Evolutionary conservation across 2,888 invertebrate genomes (phyloP).

Genomic region (Tipula lateralis): DNA sequence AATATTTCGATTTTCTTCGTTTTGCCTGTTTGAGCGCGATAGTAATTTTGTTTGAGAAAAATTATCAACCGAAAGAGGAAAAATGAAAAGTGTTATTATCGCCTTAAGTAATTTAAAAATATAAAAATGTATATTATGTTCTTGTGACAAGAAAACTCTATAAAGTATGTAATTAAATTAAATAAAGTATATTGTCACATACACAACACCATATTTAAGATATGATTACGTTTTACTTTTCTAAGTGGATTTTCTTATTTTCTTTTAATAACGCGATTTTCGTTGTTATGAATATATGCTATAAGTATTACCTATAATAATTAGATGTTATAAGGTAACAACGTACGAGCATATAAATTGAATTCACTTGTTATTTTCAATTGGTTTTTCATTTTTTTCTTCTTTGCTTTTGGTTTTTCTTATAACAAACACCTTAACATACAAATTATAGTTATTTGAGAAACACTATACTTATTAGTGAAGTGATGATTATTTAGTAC

Average conservation of each 20-base stretch:
- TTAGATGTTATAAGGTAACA: background rate
- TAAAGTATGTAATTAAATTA: background rate
- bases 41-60: background rate
- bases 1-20: background rate
- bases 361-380: conserved; percentile 14
- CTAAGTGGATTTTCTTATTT: conserved; percentile 11
- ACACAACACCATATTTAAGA: conserved; percentile 3
- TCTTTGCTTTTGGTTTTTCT: background rate
- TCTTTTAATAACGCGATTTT: background rate
- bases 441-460: background rate
- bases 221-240: conserved; percentile 9
- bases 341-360: background rate
- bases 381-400: background rate
- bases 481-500: background rate
- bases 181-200: background rate
- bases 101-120: background rate
- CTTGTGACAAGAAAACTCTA: background rate
- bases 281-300: background rate
- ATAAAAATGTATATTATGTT: background rate
- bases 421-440: background rate
- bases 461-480: background rate
- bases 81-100: conserved; percentile 24
- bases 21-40: background rate
- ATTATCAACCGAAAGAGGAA: background rate
- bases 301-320: background rate